These are phyloP conservation scores for Mnemiopsis leidyi DNA, from an alignment of 37 sponge, comb jelly and placozoan species.

Conservation along the genomic window DNA sequence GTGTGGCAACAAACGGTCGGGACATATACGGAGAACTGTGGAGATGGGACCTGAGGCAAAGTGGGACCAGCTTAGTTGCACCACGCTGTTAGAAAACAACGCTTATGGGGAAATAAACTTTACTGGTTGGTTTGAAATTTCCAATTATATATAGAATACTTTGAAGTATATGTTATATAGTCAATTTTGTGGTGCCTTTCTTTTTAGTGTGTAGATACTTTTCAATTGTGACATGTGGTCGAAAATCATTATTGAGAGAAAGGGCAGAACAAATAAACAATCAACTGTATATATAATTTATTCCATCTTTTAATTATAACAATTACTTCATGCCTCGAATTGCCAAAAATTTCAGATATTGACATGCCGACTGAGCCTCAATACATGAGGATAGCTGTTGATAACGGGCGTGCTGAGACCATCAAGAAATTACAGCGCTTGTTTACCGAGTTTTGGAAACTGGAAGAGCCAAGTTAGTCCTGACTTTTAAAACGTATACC, in stretches of 20 bases:
- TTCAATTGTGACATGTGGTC: too few species aligned
- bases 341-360: background rate
- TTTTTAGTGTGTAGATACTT: too few species aligned
- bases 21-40: background rate
- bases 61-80: conserved; percentile 24
- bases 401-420: conserved; percentile 21
- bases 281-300: too few species aligned
- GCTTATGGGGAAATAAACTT: conserved; percentile 11
- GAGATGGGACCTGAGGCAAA: background rate
- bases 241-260: too few species aligned
- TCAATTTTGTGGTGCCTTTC: too few species aligned
- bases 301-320: too few species aligned
- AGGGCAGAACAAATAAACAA: too few species aligned
- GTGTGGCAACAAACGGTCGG: conserved; percentile 39
- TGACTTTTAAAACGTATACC: too few species aligned
- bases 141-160: too few species aligned
- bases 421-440: conserved; percentile 20
- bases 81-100: conserved; percentile 20
- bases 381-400: conserved; percentile 44
- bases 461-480: conserved; percentile 15
- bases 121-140: background rate
- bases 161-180: too few species aligned
- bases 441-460: conserved; percentile 47
- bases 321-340: too few species aligned
- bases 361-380: conserved; percentile 35